A percentile compares a stretch with the other conserved stretches of the same genome.
These are phyloP conservation scores for Delia radicum DNA, from an alignment of 1,140 invertebrate species.

Conservation along the genomic window DNA sequence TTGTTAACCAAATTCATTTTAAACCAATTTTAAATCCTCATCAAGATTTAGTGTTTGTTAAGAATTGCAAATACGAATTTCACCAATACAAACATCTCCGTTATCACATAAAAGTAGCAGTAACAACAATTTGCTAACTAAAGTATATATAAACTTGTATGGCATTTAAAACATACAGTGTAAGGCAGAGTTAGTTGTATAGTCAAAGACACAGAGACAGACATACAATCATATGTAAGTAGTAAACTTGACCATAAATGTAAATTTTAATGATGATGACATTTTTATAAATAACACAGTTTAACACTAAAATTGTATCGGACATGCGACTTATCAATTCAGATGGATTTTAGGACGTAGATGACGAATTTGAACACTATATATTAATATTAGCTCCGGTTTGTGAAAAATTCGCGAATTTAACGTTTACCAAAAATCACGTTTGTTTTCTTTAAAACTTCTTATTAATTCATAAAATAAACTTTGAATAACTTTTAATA, in stretches of 20 bases:
- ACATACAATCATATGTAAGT: not conserved
- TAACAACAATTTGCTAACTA: not conserved
- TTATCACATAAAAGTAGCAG: not conserved
- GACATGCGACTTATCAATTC: no score
- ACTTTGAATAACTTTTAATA: no score
- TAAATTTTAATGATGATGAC: slow-evolving; percentile 1
- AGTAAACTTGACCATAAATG: not conserved
- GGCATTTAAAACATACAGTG: not conserved
- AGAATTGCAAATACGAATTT: not conserved
- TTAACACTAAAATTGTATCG: no score
- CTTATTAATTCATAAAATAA: no score
- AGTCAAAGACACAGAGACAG: not conserved
- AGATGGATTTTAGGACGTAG: no score
- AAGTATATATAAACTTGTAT: not conserved
- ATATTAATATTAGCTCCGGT: no score
- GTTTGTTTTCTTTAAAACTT: no score
- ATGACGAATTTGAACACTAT: no score
- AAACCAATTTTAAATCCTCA: not conserved
- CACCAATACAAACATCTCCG: not conserved
- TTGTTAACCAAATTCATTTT: not conserved
- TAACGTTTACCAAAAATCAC: no score
- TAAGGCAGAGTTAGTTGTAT: not conserved
- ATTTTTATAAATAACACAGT: not conserved
- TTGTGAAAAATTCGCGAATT: no score
- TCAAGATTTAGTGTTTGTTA: not conserved